Evolutionary conservation across 2,113 vertebrate genomes (phyloP).

Genomic region (Candoia aspera): DNA sequence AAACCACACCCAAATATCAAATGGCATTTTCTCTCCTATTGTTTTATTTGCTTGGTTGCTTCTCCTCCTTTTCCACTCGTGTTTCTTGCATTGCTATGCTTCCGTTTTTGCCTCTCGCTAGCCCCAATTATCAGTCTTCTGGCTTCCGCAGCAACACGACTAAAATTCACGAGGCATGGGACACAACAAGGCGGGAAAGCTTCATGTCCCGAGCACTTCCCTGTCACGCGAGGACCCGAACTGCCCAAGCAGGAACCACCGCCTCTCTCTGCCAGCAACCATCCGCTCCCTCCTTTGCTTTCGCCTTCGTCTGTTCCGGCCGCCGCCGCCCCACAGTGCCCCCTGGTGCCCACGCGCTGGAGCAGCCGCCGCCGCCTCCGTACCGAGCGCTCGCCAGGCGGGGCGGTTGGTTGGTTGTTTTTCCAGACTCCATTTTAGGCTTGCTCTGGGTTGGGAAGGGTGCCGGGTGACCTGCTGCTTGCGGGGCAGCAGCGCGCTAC

Average conservation of each 20-base stretch:
- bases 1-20: not conserved
- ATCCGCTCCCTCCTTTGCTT: not conserved
- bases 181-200: not conserved
- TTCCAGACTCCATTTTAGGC: conserved; percentile 63
- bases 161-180: not conserved
- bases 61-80: not conserved
- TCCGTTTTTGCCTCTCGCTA: not conserved
- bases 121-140: not conserved
- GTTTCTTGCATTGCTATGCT: not conserved
- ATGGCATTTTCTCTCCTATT: not conserved
- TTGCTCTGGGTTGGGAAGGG: not conserved
- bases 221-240: not conserved
- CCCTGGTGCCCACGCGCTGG: not conserved
- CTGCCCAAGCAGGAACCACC: not conserved
- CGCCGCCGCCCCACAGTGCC: not conserved
- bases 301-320: not conserved
- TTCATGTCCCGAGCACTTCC: not conserved
- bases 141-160: not conserved
- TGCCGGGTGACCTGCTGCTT: no score
- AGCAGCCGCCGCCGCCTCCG: not conserved
- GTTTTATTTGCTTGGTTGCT: not conserved
- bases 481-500: not conserved
- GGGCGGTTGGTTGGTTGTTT: not conserved
- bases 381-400: not conserved
- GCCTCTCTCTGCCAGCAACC: not conserved